A percentile compares a stretch with the other conserved stretches of the same genome.
phyloP scores from a whole-genome alignment of 2,113 vertebrate species.

The Antennarius striatus region DNA sequence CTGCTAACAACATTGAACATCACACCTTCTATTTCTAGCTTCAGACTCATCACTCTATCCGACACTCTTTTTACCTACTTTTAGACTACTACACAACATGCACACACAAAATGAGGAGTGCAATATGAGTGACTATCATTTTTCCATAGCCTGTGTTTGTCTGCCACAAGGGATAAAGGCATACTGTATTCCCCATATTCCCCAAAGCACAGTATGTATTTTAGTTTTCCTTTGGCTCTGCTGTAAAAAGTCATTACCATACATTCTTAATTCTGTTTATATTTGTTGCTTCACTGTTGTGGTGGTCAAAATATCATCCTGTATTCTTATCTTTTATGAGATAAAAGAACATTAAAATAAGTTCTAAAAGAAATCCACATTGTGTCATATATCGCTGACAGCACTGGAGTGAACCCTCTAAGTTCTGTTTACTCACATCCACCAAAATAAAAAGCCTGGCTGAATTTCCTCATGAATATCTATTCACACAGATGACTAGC shows the following conservation, averaged over 20 bases:
- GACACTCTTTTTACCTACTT: too few species aligned
- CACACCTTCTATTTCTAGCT: too few species aligned
- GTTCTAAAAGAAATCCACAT: not conserved
- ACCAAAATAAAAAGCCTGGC: conserved; percentile 3
- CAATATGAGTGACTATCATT: too few species aligned
- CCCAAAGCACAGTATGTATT: not conserved
- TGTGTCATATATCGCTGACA: conserved; percentile 8
- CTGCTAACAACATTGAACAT: too few species aligned
- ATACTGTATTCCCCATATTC: not conserved
- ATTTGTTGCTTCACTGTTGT: conserved; percentile 37
- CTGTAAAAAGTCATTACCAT: conserved; percentile 7
- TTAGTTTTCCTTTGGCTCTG: not conserved
- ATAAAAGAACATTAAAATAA: conserved; percentile 33
- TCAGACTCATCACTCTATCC: too few species aligned
- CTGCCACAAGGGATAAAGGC: not conserved
- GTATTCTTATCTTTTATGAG: conserved; percentile 15
- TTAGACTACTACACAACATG: too few species aligned
- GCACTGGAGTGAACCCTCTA: not conserved
- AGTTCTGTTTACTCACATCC: conserved; percentile 6
- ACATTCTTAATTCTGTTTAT: conserved; percentile 18
- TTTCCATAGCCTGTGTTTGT: not conserved
- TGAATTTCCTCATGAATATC: conserved; percentile 13
- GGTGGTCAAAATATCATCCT: not conserved
- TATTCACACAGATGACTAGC: conserved; percentile 1
- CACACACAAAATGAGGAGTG: too few species aligned